Evolutionary conservation across 2,888 invertebrate species (phyloP).

Genomic region (Drosophila anomelani): DNA sequence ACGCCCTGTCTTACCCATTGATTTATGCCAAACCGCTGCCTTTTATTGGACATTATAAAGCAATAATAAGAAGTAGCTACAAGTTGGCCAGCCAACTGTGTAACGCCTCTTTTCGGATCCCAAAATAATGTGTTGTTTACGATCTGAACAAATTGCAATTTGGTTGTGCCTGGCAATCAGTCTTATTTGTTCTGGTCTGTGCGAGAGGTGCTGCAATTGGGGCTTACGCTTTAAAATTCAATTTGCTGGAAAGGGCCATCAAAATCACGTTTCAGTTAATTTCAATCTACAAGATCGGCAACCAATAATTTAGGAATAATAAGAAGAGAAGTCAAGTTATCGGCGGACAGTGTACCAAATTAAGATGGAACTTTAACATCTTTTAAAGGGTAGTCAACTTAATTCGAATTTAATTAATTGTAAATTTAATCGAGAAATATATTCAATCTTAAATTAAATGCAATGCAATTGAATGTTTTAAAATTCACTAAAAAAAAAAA

Average conservation of each 20-base stretch:
- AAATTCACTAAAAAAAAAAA: no score
- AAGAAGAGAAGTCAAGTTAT: conserved; percentile 5
- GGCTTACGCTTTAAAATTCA: conserved; percentile 57
- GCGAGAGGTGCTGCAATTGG: conserved; percentile 16
- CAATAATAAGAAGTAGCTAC: conserved; percentile 65
- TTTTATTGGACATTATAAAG: conserved; percentile 66
- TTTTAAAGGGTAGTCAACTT: background rate
- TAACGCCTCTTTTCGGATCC: conserved; percentile 46
- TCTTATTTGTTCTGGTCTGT: conserved; percentile 43
- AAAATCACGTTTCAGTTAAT: conserved; percentile 29
- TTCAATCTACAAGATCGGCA: conserved; percentile 6
- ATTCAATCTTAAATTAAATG: no score
- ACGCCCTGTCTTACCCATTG: conserved; percentile 23
- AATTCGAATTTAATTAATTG: background rate
- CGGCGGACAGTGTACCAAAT: background rate
- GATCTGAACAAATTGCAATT: conserved; percentile 35
- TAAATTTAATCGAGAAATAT: background rate
- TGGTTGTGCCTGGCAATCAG: conserved; percentile 22
- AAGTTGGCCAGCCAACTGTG: conserved; percentile 48
- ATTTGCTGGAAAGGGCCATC: conserved; percentile 34
- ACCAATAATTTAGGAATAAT: conserved; percentile 18
- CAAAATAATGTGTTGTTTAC: conserved; percentile 50
- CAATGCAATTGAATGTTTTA: no score
- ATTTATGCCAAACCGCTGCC: conserved; percentile 55
- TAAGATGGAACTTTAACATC: background rate